Base-by-base conservation (phyloP, 2,113 vertebrate species). In the Tylochromis polylepis region DNA sequence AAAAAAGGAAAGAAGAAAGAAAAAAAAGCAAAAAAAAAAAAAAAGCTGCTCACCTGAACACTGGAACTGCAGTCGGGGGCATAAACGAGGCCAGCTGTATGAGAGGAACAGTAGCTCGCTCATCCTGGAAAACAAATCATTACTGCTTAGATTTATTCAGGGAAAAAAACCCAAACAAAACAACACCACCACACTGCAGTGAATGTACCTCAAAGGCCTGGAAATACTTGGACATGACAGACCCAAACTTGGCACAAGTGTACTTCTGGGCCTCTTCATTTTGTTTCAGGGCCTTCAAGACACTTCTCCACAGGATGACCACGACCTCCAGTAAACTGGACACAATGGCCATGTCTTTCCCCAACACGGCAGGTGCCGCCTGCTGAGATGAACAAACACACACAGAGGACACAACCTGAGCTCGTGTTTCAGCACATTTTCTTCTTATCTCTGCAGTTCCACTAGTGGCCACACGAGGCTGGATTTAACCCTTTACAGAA, bases 231-330 rank as follows among this genome's bases (percentile, higher is more conserved):
- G 97, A 95, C 65, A 99, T 94, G 77, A 97, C 97, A 24, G 94
- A 90, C 27, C 97, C 96, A 93, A 99, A 99, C 94, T 98, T 99
- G 91, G 88, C 93, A 2, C 96, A 72, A 2, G 96, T 95, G 91
- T 97, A 97, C 9, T 93, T 93, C 81, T 95, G 95, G 67, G 97
- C 98, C 82, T 97, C 97, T 90, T 96, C 82, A 34, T 98, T 98
- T 12, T 93, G 94, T 86, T 97, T 96, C 62, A 99, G 91, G 10
- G 97, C 95, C 87, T 96, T 97, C n/a, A 87, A 88, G 36, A 99
- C 97, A 70, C 97, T 99, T 78, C 93, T 97, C 99, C 99, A 99
- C 83, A 99, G 96, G 93, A 99, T 97, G 34, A 97, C 97, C 22
- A 96, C 87, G 2, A 99, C 80, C 92, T 99, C 98, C 92, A 99